Base-by-base conservation (phyloP, 1,140 invertebrate species). In the Octopus bimaculoides region DNA sequence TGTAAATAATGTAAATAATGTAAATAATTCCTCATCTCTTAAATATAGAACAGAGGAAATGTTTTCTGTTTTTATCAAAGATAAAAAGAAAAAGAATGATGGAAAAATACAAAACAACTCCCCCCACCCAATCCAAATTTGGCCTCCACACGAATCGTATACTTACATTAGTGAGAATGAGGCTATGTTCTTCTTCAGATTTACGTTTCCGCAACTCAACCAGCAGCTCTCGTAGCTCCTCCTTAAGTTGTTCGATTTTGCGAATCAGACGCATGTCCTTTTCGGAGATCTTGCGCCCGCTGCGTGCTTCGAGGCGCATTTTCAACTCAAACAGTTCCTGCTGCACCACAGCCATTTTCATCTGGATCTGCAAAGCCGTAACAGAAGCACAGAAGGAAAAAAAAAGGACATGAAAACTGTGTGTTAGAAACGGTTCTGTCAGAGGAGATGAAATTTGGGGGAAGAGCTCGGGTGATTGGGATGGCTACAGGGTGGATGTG, bases 171-270 rank as follows among this genome's bases (percentile, higher is more conserved):
- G n/a, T 75, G 20, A 75, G 52, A 75, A 75, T 75, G 17, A 75
- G 52, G 74, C 74, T 75, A 53, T 75, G 74, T 53, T 75, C 88
- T 2, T 90, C 90, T 17, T 90, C 87, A 5, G 91, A 91, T 74
- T 90, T 90, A 71, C 91, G 84, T 56, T 91, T 86, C 20, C 91
- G 83, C 71, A 92, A 84, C 80, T 92, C 91, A 26, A 91, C 86
- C 78, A 92, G 86, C 7, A 92, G 84, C 81, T 92, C 89, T 5
- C 90, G 89, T 80, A 91, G 92, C 81, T 92, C 91, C 73, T 90
- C 90, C 85, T 92, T 92, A 4, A 92, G 87, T 14, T 87, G 84
- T 77, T 91, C 91, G 8, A 92, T 88, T 54, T 88, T 86, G n/a
- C 84, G 84, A n/a, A 88, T 84, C 14, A 90, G 83, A 20, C 86